A percentile compares a stretch with the other conserved stretches of the same genome.
These are phyloP conservation scores for Protobothrops mucrosquamatus DNA, from an alignment of 2,113 vertebrate genomes.

Conservation along the genomic window DNA sequence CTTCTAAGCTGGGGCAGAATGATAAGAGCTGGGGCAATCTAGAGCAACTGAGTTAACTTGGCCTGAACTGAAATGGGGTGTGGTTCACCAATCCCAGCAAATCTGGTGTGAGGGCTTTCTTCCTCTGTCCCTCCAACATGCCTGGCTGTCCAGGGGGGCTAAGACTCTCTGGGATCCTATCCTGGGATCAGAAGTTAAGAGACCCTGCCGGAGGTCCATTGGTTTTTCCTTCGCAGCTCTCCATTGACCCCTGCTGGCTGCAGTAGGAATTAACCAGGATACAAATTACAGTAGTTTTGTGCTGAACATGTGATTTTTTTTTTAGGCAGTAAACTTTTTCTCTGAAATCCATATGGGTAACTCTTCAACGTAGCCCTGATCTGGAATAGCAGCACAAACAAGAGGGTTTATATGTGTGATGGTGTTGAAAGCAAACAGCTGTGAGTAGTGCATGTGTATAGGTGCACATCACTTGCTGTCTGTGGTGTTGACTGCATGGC, in stretches of 20 bases:
- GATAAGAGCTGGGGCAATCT: not conserved
- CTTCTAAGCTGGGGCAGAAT: not conserved
- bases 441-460: not conserved
- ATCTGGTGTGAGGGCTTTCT: not conserved
- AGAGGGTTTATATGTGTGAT: not conserved
- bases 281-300: not conserved
- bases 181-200: not conserved
- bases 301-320: not conserved
- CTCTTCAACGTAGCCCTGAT: too few relatives aligned
- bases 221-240: not conserved
- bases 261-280: not conserved
- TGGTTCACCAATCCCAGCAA: not conserved
- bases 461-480: not conserved
- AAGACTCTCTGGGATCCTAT: not conserved
- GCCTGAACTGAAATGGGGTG: not conserved
- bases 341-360: not conserved
- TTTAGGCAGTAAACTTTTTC: not conserved
- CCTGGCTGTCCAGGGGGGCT: not conserved
- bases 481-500: not conserved
- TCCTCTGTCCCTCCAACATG: not conserved
- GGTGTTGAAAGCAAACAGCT: not conserved
- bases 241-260: constrained; percentile 21
- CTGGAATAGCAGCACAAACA: not conserved
- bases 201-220: too few relatives aligned
- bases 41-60: not conserved